Base-by-base conservation (phyloP, 2,888 invertebrate species). In the Beris chalybata region DNA sequence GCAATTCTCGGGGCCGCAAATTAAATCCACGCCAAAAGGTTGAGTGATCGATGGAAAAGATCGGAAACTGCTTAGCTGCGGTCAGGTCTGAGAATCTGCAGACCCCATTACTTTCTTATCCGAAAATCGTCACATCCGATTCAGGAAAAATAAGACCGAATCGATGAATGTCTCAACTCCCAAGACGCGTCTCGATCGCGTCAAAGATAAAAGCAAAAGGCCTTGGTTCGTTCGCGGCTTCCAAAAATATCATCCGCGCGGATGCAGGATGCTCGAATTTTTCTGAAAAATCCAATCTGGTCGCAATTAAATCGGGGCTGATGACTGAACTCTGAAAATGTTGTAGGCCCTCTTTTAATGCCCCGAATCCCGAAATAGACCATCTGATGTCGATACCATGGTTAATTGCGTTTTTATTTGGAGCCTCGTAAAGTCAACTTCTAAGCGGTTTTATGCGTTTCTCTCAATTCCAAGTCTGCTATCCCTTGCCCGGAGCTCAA, bases 381-480 rank as follows among this genome's bases (percentile, higher is more conserved):
- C 13, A 4, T 54, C 30, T 13, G 43, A 59, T 48, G 65, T 50
- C 61, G 59, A 67, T 67, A 65, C 55, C 13, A 55, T 65, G 48
- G 50, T 65, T 67, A 67, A 67, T 65, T 56, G 67, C 45, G 54
- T 59, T 65, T 67, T 67, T 67, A 65, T 65, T 65, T 63, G 13
- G 11, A 31, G 52, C 31, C 52, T 43, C 57, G 58, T 52, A 65
- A 58, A 66, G 66, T 61, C 45, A 45, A 61, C 63, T 63, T 67
- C 63, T 63, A 52, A 58, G 38, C 50, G 54, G 9, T 43, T 61
- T 52, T 61, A 61, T 50, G 50, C 50, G 5, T 13, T 48, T 59
- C 30, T 13, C 52, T 7, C 30, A 29, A 44, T 31, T 61, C 48
- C 32, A 48, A 12, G 50, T 13, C 50, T n/a, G 59, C 15, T 9